Evolutionary conservation across 2,888 invertebrate species (phyloP), one percentile per base, ranked within the genome.

Genomic region (Amorpha juglandis): DNA sequence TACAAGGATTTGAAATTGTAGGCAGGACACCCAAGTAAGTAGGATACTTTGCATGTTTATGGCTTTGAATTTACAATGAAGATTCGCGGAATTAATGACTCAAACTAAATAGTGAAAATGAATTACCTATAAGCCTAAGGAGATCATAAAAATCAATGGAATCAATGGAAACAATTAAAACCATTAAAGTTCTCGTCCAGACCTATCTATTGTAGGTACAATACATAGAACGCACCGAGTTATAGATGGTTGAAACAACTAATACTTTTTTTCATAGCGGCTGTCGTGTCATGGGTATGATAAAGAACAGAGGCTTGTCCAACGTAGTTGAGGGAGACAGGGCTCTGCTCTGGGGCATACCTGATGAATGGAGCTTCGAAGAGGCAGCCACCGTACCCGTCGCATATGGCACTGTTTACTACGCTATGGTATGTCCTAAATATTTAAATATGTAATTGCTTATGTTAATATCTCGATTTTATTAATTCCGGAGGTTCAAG

Each of bases 381-480:
- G 96, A 97, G 73, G 97, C 96, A 0, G 96, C 96, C 4, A 96
- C 96, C 0, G 94, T 97, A 0, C 97, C 97, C 0, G 96, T 97
- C n/a, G 97, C 97, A 0, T 97, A 97, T 78, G 94, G 94, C 68
- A 95, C 96, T 0, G 95, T 95, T 0, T 95, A 94, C 71, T 95
- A 94, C 69, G 90, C 95, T 62, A 78, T 94, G 87, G 94, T 93
- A 62, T 83, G 85, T 52, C 8, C 1, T 16, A 62, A 16, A 35
- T 58, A 38, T 9, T 7, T 38, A 38, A 6, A 2, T 38, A 6
- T 38, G 7, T 9, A 38, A 27, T 27, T 27, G 38, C 38, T 38
- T 38, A 6, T 38, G 9, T 38, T 38, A 9, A 38, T 38, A 6
- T 27, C 27, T 3, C n/a, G 27, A 27, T 27, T 27, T 27, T 27